Evolutionary conservation across 2,888 invertebrate species (phyloP), one percentile per base, ranked within the genome.

Genomic region (Xestia ashworthii): DNA sequence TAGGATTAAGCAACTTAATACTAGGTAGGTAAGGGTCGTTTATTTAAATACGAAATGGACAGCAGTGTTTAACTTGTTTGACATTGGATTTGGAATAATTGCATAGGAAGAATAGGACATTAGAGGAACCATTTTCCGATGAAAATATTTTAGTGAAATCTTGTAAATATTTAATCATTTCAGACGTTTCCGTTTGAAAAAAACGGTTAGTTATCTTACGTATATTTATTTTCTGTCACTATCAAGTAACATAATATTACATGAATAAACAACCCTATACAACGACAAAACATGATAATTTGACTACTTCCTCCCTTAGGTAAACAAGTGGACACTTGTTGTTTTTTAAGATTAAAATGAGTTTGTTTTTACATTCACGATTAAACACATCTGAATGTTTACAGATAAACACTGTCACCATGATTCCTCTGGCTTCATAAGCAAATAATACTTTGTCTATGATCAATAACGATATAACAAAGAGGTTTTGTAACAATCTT

Each of bases 371-470:
- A 67, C 55, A 80, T 73, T 12, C 53, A 58, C 60, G 8, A 70
- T 22, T 58, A 75, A 53, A 73, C 64, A 71, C 11, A 19, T 22
- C 12, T 67, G 66, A 72, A 75, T 67, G 74, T 72, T 70, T 58
- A 41, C 50, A 53, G 48, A 44, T 74, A 41, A 76, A 75, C 55
- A 69, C 32, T 66, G 68, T 41, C 60, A 66, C n/a, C 22, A 72
- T 70, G 58, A 66, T 87, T 85, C 85, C 87, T 85, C 87, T 84
- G 87, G 87, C 87, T 87, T 84, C 76, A 55, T 77, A 78, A 74
- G 87, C 85, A 74, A 60, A 71, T 74, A 77, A 69, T 68, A 85
- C 32, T 69, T 78, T 76, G 46, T 76, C 62, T 41, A 67, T 65
- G 41, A 76, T 32, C 67, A 73, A 46, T 70, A 79, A 76, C 46